Base-by-base conservation (phyloP, 1,140 invertebrate genomes). In the Drosophila teissieri region DNA sequence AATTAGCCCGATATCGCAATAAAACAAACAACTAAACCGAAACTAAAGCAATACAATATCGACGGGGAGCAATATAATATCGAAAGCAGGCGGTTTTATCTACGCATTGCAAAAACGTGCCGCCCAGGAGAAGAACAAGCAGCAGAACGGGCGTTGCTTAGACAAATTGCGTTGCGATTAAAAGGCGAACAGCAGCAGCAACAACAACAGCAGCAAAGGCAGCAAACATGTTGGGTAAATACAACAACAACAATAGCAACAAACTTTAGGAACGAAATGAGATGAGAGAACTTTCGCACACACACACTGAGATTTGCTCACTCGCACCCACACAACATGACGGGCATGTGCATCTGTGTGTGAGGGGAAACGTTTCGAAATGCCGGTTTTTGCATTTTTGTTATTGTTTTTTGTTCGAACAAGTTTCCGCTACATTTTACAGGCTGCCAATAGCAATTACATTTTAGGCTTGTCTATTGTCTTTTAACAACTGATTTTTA, bases 101-200 rank as follows among this genome's bases (percentile, higher is more conserved):
- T 73, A 80, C 84, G 80, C 82, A 80, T 83, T 82, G 68, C 74
- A 69, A 70, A 83, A 83, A 89, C 84, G 83, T 86, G 84, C 65
- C 78, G 68, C 44, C 48, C 31, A 73, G 52, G 44, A 82, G 67
- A 58, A 70, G 64, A 64, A 64, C 56, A 67, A 79, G 68, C 56
- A 73, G 62, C 61, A 62, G 75, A 51, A 55, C 79, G 76, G 80
- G 80, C 83, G 80, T 86, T 88, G 83, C 84, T 86, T 86, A 89
- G 83, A 89, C 77, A 89, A 88, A 88, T 88, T 88, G 84, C 84
- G 84, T 88, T 88, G 76, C 80, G 84, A 86, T 78, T 88, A 88
- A 88, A 76, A 83, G 70, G 58, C 70, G 69, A 58, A 46, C 24
- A 24, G 11, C 22, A 40, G 31, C 57, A 78, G 36, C 42, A 53